phyloP scores from a whole-genome alignment of 1,140 invertebrate species.

The Scaptomyza graminum region DNA sequence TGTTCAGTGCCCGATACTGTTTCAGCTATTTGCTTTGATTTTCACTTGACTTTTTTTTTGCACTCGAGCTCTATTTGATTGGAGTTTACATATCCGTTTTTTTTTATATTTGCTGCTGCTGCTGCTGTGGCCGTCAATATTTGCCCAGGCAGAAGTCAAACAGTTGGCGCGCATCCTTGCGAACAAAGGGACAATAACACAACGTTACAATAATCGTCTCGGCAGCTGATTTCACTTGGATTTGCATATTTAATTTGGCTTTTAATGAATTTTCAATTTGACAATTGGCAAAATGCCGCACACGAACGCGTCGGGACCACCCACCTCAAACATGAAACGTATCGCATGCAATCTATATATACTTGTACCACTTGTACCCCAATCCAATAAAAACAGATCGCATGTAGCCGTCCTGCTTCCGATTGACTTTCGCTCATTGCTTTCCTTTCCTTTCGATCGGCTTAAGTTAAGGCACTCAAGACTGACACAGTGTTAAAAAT shows the following conservation, averaged over 20 bases:
- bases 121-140: constrained; percentile 49
- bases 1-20: constrained; percentile 35
- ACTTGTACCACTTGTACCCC: not conserved
- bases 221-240: constrained; percentile 46
- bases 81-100: constrained; percentile 54
- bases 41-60: constrained; percentile 74
- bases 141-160: constrained; percentile 70
- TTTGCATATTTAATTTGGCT: constrained; percentile 80
- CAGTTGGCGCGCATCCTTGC: constrained; percentile 37
- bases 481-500: constrained; percentile 68
- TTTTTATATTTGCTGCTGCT: constrained; percentile 21
- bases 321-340: constrained; percentile 45
- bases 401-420: constrained; percentile 48
- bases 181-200: constrained; percentile 29
- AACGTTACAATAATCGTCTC: constrained; percentile 30
- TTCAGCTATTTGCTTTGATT: constrained; percentile 74
- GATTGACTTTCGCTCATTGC: constrained; percentile 52
- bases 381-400: constrained; percentile 12
- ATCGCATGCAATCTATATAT: constrained; percentile 40
- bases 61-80: constrained; percentile 38
- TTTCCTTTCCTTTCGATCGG: constrained; percentile 46
- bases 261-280: constrained; percentile 83
- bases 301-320: constrained; percentile 59
- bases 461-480: constrained; percentile 3
- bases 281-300: constrained; percentile 78